Percentiles rank a stretch among this genome's conserved stretches.
phyloP scores from a whole-genome alignment of 2,888 invertebrate species.

The Xestia xanthographa region DNA sequence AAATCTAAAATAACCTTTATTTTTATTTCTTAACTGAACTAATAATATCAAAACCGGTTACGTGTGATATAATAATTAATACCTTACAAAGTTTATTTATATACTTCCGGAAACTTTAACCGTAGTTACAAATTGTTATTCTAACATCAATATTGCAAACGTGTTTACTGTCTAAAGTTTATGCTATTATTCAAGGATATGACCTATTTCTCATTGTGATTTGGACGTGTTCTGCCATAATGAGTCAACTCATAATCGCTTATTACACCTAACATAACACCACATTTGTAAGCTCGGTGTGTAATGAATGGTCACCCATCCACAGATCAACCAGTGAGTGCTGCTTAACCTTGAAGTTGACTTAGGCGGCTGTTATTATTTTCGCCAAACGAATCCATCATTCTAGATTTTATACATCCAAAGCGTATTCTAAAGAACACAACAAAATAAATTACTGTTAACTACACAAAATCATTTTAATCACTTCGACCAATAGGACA shows the following conservation, averaged over 20 bases:
- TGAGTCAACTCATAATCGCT: too few relatives aligned
- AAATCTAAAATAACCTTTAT: background rate
- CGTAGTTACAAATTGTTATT: background rate
- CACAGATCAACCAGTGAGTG: too few relatives aligned
- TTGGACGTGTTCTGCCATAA: background rate
- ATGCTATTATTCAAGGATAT: background rate
- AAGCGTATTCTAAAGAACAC: background rate
- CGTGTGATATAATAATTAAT: background rate
- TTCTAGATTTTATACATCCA: too few relatives aligned
- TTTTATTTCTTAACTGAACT: slow-evolving; percentile 1
- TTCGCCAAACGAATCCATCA: too few relatives aligned
- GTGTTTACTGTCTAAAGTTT: background rate
- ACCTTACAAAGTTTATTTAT: slow-evolving; percentile 8
- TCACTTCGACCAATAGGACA: too few relatives aligned
- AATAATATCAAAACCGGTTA: slow-evolving; percentile 15
- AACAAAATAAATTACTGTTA: background rate
- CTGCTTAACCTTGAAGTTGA: background rate
- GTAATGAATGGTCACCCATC: too few relatives aligned
- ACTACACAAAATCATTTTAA: too few relatives aligned
- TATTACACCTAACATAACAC: too few relatives aligned
- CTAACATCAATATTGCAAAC: background rate
- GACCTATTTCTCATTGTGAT: background rate
- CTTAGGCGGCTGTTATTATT: too few relatives aligned
- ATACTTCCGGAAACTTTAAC: slow-evolving; percentile 8
- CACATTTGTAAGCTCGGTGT: too few relatives aligned